These are phyloP conservation scores for Corvus cornix DNA, from an alignment of 2,113 vertebrate genomes.

Conservation along the genomic window DNA sequence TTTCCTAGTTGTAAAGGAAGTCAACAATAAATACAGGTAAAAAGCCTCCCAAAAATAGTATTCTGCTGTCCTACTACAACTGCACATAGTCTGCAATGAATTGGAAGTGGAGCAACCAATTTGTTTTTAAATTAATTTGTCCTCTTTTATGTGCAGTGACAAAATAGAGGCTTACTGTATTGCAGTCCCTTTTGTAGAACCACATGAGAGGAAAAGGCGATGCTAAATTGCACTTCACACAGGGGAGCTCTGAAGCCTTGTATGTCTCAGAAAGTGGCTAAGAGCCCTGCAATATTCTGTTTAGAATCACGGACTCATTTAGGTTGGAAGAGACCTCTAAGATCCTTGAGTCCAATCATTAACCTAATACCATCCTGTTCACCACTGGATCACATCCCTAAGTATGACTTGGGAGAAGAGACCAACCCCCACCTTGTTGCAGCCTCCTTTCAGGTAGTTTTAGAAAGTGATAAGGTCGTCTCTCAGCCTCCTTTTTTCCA, in stretches of 20 bases:
- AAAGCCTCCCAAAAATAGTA: neutral
- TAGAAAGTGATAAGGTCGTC: neutral
- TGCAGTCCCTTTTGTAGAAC: neutral
- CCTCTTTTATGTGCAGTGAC: conserved; percentile 3
- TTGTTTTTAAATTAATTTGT: conserved; percentile 59
- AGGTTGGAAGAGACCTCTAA: neutral
- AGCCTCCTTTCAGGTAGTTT: neutral
- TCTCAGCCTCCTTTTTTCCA: neutral
- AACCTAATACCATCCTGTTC: neutral
- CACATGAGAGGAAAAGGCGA: conserved; percentile 13
- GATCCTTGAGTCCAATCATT: neutral
- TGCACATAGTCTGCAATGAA: neutral
- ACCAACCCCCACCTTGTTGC: neutral
- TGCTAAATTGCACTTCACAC: neutral
- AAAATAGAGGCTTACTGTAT: neutral
- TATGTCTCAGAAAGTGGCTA: neutral
- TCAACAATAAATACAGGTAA: neutral
- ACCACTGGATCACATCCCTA: neutral
- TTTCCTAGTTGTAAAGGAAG: neutral
- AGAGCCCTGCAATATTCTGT: neutral
- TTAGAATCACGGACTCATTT: neutral
- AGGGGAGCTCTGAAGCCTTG: neutral
- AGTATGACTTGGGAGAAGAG: neutral
- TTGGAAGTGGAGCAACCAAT: neutral
- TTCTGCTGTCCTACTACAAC: conserved; percentile 16